Base-by-base conservation (phyloP, 2,888 invertebrate species). In the Microdon myrmicae region DNA sequence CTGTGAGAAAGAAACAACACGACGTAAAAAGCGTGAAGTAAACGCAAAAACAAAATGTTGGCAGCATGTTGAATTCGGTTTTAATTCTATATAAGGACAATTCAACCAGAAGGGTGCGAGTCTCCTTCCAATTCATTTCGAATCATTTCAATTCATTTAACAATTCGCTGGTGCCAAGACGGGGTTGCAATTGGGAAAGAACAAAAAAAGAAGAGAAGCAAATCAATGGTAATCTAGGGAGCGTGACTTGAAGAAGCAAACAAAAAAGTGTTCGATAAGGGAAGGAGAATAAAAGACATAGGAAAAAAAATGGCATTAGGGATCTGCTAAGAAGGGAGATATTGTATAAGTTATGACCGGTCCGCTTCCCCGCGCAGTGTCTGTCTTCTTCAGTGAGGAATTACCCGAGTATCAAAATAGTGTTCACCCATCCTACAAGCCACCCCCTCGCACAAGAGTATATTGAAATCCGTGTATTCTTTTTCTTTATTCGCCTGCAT, bases 91-190 rank as follows among this genome's bases (percentile, higher is more conserved):
- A 17, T 48, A 37, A 9, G 23, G 22, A 10, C 32, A 37, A 32
- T 32, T 10, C 14, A 32, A 47, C 45, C 17, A 34, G 28, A 41
- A 23, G 26, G 41, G 47, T 41, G 39, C 19, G 19, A 37, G 28
- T 34, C 34, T n/a, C n/a, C 8, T 41, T 44, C 32, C 25, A 44
- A 44, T 45, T 34, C 45, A 8, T 26, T 35, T 25, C 29, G 26
- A 48, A 58, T 49, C 37, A 58, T 49, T 58, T 44, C 49, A 26
- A 44, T 43, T 49, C 49, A 56, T 49, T 58, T 49, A 58, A 48
- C 47, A 43, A 49, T 58, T 41, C 28, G 31, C 47, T 41, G 55
- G 48, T 48, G 41, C 41, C 31, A n/a, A 28, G 26, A 20, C 17
- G 19, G 41, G 38, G 54, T 54, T 39, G 28, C 35, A 28, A 9